These are phyloP conservation scores for Balaenoptera acutorostrata DNA, from an alignment of 2,113 vertebrate genomes.

Conservation along the genomic window DNA sequence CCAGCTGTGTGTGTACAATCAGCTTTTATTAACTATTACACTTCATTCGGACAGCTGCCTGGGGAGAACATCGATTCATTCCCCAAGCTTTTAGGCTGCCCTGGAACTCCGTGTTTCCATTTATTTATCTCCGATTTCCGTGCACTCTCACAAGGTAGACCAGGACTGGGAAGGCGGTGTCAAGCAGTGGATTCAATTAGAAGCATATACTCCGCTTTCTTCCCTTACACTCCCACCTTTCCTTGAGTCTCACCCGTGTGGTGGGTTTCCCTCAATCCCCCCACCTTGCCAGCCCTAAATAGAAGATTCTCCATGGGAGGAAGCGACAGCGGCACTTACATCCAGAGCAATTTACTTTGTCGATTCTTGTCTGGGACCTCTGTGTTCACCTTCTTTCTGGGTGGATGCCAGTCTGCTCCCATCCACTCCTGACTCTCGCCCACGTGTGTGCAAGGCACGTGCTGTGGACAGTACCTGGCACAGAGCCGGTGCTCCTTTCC, in stretches of 20 bases:
- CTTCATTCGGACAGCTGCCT: conserved; percentile 78
- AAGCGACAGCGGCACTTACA: neutral
- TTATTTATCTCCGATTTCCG: conserved; percentile 14
- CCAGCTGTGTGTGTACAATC: conserved; percentile 78
- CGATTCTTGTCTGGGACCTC: neutral
- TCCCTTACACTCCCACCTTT: neutral
- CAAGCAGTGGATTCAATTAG: neutral
- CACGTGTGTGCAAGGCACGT: too few species aligned
- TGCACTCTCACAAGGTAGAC: neutral
- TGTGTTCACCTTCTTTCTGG: neutral
- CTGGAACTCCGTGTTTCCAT: conserved; percentile 1
- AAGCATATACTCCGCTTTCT: neutral
- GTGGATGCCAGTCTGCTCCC: neutral
- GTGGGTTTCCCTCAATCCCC: neutral
- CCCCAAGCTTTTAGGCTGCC: conserved; percentile 21
- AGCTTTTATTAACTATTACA: conserved; percentile 64
- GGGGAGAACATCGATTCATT: conserved; percentile 48
- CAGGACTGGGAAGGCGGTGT: neutral
- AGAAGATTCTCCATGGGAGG: neutral
- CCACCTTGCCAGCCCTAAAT: neutral
- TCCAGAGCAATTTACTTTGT: neutral
- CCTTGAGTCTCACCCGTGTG: neutral
- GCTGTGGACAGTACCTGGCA: neutral
- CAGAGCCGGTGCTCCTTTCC: neutral
- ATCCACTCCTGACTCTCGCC: neutral